phyloP scores from a whole-genome alignment of 2,113 vertebrate species.

The Spea multiplicata region DNA sequence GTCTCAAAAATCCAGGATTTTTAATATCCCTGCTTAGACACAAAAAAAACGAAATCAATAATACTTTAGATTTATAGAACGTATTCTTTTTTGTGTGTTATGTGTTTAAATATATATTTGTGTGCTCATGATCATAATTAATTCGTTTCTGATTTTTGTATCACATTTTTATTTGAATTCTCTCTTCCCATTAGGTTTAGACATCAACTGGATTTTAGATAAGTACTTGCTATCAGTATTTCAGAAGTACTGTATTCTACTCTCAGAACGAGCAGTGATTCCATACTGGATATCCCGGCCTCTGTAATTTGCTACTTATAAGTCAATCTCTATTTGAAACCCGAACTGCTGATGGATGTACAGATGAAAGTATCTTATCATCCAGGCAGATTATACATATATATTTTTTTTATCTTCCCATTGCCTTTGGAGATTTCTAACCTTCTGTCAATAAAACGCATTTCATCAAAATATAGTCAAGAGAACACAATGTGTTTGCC shows the following conservation, averaged over 20 bases:
- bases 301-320: slow-evolving; percentile 36
- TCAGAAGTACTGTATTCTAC: slow-evolving; percentile 10
- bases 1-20: too few species aligned
- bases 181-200: too few species aligned
- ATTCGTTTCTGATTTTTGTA: background rate
- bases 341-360: slow-evolving; percentile 23
- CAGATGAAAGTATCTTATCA: slow-evolving; percentile 34
- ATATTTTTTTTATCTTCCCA: background rate
- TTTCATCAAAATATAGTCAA: slow-evolving; percentile 31
- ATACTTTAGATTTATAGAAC: too few species aligned
- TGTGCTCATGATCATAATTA: too few species aligned
- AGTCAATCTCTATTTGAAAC: slow-evolving; percentile 24
- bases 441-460: slow-evolving; percentile 27
- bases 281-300: slow-evolving; percentile 2
- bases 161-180: background rate
- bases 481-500: slow-evolving; percentile 19
- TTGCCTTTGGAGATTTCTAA: slow-evolving; percentile 17
- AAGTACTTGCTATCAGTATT: slow-evolving; percentile 14
- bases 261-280: slow-evolving; percentile 14
- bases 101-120: background rate
- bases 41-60: too few species aligned
- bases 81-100: background rate
- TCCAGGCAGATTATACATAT: background rate
- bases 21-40: too few species aligned
- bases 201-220: slow-evolving; percentile 4